These are phyloP conservation scores for Lagria hirta DNA, from an alignment of 2,888 invertebrate genomes.

Conservation along the genomic window DNA sequence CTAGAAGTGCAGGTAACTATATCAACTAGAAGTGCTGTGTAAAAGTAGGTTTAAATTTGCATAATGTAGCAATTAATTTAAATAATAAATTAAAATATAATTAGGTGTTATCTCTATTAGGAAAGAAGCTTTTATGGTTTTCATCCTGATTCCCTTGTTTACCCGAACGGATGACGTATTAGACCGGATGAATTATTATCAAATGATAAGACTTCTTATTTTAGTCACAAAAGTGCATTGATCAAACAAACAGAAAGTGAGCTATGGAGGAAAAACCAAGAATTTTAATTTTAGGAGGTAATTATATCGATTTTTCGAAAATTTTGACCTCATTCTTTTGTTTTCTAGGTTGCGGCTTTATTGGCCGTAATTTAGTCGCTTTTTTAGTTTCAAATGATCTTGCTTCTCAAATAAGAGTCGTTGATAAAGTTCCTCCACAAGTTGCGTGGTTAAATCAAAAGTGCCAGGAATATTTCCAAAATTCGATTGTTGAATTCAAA, in stretches of 20 bases:
- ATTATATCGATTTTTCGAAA: slow-evolving; percentile 21
- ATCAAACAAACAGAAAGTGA: slow-evolving; percentile 11
- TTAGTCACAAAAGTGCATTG: slow-evolving; percentile 9
- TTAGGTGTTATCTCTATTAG: too few species aligned
- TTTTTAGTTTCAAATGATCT: slow-evolving; percentile 77
- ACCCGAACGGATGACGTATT: slow-evolving; percentile 21
- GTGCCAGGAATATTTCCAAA: slow-evolving; percentile 70
- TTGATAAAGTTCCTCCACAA: slow-evolving; percentile 92
- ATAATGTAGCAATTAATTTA: too few species aligned
- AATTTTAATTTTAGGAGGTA: slow-evolving; percentile 44
- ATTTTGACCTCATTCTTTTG: slow-evolving; percentile 9
- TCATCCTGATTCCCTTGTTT: too few species aligned
- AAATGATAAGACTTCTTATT: slow-evolving; percentile 16
- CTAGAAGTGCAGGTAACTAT: too few species aligned
- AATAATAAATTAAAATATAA: too few species aligned
- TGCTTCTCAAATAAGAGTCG: slow-evolving; percentile 73
- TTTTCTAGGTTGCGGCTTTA: slow-evolving; percentile 83
- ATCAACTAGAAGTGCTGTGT: too few species aligned
- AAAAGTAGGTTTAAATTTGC: too few species aligned
- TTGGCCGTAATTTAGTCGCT: slow-evolving; percentile 84
- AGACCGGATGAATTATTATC: slow-evolving; percentile 21
- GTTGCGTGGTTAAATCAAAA: slow-evolving; percentile 83
- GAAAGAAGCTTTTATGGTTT: too few species aligned
- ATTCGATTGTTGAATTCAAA: slow-evolving; percentile 79
- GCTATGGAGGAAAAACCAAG: slow-evolving; percentile 43